Evolutionary conservation across 2,113 vertebrate species (phyloP).

Genomic region (Pogonocichla stellata): DNA sequence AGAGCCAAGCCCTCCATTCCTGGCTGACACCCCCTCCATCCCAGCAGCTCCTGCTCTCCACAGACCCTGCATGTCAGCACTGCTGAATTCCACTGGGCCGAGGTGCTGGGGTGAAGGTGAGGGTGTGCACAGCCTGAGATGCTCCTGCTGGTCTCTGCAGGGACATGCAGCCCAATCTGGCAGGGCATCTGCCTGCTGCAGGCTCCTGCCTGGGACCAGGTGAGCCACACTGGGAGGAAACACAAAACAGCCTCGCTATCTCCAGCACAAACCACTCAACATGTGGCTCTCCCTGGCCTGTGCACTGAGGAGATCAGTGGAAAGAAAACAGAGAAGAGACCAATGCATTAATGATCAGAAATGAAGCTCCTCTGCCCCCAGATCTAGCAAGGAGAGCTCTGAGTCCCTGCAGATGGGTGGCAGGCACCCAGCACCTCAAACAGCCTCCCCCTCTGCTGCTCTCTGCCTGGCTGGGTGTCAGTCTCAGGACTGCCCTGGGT

Average conservation of each 20-base stretch:
- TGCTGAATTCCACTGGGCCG: background rate
- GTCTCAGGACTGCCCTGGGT: background rate
- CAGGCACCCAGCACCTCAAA: background rate
- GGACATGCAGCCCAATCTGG: background rate
- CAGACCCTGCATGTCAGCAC: background rate
- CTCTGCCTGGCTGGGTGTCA: background rate
- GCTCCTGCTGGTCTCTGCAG: background rate
- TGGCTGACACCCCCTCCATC: background rate
- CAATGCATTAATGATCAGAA: background rate
- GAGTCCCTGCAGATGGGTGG: background rate
- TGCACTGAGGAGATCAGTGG: background rate
- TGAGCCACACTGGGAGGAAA: background rate
- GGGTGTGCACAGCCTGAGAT: background rate
- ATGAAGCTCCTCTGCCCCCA: background rate
- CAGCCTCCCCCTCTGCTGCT: background rate
- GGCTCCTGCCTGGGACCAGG: background rate
- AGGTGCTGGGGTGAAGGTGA: background rate
- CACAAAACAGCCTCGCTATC: background rate
- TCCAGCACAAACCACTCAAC: background rate
- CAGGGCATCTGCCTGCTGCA: background rate
- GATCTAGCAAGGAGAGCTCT: background rate
- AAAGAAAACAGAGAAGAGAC: background rate
- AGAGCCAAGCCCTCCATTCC: background rate
- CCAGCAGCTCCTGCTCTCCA: background rate
- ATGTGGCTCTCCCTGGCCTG: background rate